phyloP scores from a whole-genome alignment of 2,797 vertebrate species.

The Sparidentex hasta region DNA sequence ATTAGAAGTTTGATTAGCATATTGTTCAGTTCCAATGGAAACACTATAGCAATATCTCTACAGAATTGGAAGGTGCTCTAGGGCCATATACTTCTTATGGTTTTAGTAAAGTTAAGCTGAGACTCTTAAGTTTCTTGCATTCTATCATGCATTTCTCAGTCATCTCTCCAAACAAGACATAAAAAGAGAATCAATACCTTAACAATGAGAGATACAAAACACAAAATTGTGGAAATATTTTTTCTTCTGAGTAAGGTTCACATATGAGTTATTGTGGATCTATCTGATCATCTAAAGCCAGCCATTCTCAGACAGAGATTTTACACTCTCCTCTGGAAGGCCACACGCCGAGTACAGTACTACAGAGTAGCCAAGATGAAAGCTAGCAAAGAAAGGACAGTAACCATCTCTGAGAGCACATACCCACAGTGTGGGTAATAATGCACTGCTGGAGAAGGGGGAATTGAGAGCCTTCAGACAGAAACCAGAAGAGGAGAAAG shows the following conservation, averaged over 20 bases:
- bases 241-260: not conserved
- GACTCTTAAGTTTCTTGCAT: not conserved
- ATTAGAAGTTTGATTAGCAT: too few species aligned
- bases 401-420: conserved; percentile 78
- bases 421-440: conserved; percentile 86
- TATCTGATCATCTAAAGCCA: conserved; percentile 38
- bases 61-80: not conserved
- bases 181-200: conserved; percentile 1
- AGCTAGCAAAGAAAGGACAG: conserved; percentile 73
- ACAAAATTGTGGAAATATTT: not conserved
- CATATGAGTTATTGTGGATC: conserved; percentile 3
- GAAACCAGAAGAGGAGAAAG: conserved; percentile 54
- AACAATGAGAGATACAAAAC: not conserved
- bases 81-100: not conserved
- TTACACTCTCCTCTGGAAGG: conserved; percentile 41
- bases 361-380: conserved; percentile 81
- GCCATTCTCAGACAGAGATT: conserved; percentile 38
- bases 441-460: conserved; percentile 61
- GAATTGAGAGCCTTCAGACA: conserved; percentile 64
- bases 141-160: not conserved
- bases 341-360: conserved; percentile 60
- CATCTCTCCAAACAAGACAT: conserved; percentile 8
- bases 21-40: too few species aligned
- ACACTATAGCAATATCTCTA: not conserved
- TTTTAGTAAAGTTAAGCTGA: not conserved